Conservation (phyloP, 2,113 vertebrate species). For the human (Homo sapiens) region GRCh38 chr5:137533501-137534000, state of each 20-base stretch:
- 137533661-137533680: not conserved
- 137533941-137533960: not conserved
- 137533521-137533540: not conserved
- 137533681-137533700: not conserved
- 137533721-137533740: not conserved
- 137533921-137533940: not conserved
- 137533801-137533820: not conserved
- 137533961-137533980: not conserved
- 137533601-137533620: not conserved
- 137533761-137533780: not conserved
- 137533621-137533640: not conserved
- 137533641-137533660: not conserved
- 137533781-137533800: not conserved
- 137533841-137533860: not conserved
- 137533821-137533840: not conserved
- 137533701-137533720: not conserved
- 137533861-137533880: not conserved
- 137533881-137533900: not conserved
- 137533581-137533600: not conserved
- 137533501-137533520: not conserved
- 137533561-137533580: not conserved
- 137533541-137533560: not conserved
- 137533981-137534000: not conserved
- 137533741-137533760: not conserved
- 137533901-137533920: not conserved